Conservation (phyloP, 1,140 invertebrate species). For the Aphis gossypii region DNA sequence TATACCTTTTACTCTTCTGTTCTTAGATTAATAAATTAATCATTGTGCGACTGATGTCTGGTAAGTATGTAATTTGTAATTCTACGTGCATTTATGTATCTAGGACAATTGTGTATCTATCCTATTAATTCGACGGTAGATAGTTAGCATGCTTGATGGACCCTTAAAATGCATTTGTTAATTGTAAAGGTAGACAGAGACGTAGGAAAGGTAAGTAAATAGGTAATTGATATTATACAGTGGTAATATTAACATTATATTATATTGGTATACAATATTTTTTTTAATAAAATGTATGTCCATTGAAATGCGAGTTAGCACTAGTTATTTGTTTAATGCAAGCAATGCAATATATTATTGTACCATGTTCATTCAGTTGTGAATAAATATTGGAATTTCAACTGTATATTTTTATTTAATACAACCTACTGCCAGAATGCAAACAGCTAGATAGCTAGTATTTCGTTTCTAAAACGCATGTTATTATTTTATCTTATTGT, state of each 20-base stretch:
- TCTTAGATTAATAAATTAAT: neutral
- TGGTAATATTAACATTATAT: neutral
- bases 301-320: neutral
- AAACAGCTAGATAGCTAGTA: neutral
- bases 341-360: neutral
- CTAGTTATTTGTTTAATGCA: neutral
- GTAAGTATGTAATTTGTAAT: too few species aligned
- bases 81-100: neutral
- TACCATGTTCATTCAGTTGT: neutral
- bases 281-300: neutral
- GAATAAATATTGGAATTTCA: neutral
- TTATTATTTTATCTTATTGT: neutral
- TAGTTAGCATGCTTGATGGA: neutral
- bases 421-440: neutral
- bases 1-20: neutral
- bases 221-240: neutral
- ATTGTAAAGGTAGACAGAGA: neutral
- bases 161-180: neutral
- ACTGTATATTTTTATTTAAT: conserved; percentile 1
- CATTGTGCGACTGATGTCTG: too few species aligned
- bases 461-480: neutral
- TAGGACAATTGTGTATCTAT: neutral
- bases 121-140: neutral
- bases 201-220: neutral
- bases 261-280: neutral